A percentile compares a stretch with the other conserved stretches of the same genome.
Evolutionary conservation across 2,888 invertebrate genomes (phyloP).

Genomic region (Encarsia formosa): DNA sequence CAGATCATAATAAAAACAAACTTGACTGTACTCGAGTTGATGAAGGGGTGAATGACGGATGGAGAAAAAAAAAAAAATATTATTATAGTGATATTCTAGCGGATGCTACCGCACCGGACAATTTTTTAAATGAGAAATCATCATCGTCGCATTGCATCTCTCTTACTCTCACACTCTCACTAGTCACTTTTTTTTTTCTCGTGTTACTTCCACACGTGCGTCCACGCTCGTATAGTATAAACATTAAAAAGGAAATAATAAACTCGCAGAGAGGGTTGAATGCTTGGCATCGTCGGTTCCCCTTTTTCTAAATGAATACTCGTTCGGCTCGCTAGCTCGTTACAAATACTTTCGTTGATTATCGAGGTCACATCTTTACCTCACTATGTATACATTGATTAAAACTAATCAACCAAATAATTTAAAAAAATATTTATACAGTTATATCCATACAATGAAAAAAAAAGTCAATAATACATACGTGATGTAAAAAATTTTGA

Average conservation of each 20-base stretch:
- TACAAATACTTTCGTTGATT: conserved; percentile 24
- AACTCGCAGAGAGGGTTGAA: conserved; percentile 4
- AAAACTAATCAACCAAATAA: too few species aligned
- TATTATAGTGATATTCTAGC: too few species aligned
- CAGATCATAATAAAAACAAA: too few species aligned
- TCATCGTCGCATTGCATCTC: conserved; percentile 7
- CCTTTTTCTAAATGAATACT: conserved; percentile 18
- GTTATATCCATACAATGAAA: too few species aligned
- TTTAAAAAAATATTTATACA: too few species aligned
- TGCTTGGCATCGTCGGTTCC: conserved; percentile 1
- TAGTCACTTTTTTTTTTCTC: too few species aligned
- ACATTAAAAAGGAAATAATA: conserved; percentile 19
- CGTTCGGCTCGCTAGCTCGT: conserved; percentile 8
- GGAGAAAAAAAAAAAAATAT: too few species aligned
- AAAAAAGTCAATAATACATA: too few species aligned
- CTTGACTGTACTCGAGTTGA: too few species aligned
- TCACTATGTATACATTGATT: neutral
- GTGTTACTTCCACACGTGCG: neutral
- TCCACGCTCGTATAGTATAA: conserved; percentile 4
- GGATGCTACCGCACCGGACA: neutral
- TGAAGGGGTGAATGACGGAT: too few species aligned
- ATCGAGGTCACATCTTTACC: neutral
- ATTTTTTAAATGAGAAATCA: conserved; percentile 23
- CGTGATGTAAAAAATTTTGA: too few species aligned
- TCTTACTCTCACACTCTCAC: too few species aligned